Evolutionary conservation across 2,888 invertebrate species (phyloP).

Genomic region (Spilosoma lubricipeda): DNA sequence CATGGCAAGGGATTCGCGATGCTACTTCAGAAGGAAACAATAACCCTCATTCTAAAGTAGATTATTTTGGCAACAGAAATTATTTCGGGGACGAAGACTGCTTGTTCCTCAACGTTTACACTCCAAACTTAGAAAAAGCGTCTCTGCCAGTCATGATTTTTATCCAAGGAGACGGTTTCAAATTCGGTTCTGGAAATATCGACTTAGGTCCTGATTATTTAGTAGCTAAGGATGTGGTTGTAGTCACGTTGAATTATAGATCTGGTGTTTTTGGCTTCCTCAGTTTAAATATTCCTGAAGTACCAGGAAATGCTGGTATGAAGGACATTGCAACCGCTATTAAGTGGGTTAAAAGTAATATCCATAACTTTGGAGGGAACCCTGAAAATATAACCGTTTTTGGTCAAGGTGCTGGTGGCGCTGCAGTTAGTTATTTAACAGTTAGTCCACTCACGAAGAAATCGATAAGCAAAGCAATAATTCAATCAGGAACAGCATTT

Average conservation of each 20-base stretch:
- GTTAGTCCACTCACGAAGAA: conserved; percentile 74
- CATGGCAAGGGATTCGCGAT: conserved; percentile 4
- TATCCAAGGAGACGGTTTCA: conserved; percentile 59
- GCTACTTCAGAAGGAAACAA: conserved; percentile 1
- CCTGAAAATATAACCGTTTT: conserved; percentile 17
- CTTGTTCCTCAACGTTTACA: conserved; percentile 15
- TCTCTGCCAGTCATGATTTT: conserved; percentile 57
- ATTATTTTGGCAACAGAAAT: conserved; percentile 10
- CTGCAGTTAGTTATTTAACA: conserved; percentile 63
- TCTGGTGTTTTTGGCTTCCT: conserved; percentile 74
- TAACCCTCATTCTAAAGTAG: background rate
- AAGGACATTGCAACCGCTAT: conserved; percentile 75
- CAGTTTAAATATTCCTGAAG: conserved; percentile 71
- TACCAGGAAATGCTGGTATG: conserved; percentile 74
- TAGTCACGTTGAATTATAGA: conserved; percentile 78
- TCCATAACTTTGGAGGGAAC: conserved; percentile 10
- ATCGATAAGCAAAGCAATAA: conserved; percentile 72
- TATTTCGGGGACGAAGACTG: conserved; percentile 18
- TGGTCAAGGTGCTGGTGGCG: conserved; percentile 26
- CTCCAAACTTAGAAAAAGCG: background rate
- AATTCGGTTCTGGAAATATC: conserved; percentile 51
- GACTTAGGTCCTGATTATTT: conserved; percentile 39
- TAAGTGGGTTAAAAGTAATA: conserved; percentile 55
- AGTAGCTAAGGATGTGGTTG: conserved; percentile 68
- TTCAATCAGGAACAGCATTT: conserved; percentile 75